Evolutionary conservation across 2,113 vertebrate species (phyloP).

Genomic region (Microcebus murinus): DNA sequence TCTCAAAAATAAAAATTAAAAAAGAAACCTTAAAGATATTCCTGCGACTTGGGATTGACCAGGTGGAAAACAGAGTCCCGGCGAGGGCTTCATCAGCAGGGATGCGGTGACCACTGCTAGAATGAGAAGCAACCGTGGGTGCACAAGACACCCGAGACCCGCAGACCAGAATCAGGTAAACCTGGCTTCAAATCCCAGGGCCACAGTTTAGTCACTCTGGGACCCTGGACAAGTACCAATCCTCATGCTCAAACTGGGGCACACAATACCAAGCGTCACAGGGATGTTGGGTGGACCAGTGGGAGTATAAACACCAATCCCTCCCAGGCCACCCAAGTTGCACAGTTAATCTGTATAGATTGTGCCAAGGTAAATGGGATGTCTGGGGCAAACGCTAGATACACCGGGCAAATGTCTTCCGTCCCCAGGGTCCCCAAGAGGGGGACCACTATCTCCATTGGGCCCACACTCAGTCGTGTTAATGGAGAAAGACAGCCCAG

Average conservation of each 20-base stretch:
- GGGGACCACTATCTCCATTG: not conserved
- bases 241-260: not conserved
- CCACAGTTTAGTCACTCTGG: not conserved
- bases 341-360: not conserved
- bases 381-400: not conserved
- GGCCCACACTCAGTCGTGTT: not conserved
- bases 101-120: not conserved
- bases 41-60: not conserved
- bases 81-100: not conserved
- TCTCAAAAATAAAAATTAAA: too few species aligned
- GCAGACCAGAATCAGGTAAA: not conserved
- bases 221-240: not conserved
- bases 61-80: not conserved
- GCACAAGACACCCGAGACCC: not conserved
- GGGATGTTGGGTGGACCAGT: not conserved
- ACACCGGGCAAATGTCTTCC: not conserved
- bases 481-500: conserved; percentile 59
- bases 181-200: not conserved
- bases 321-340: not conserved
- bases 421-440: not conserved
- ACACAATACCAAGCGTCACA: not conserved
- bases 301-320: not conserved
- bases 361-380: not conserved
- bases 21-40: not conserved
- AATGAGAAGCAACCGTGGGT: not conserved